phyloP scores from a whole-genome alignment of 2,797 vertebrate genomes.

The Coreius guichenoti region DNA sequence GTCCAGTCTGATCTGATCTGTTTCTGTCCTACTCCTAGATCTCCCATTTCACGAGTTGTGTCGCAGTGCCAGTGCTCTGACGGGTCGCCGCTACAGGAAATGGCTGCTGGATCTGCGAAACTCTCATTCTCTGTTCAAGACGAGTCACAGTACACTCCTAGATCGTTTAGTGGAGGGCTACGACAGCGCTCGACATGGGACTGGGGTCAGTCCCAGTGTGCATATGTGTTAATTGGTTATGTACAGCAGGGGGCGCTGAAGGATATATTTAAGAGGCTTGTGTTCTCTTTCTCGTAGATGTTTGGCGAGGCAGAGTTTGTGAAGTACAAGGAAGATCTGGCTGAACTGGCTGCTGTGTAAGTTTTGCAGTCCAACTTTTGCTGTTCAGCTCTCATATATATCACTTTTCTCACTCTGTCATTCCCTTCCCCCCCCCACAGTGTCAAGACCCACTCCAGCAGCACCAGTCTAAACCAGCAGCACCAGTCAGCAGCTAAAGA shows the following conservation, averaged over 20 bases:
- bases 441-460: constrained; percentile 83
- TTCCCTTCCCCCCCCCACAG: constrained; percentile 67
- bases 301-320: constrained; percentile 89
- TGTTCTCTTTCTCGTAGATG: constrained; percentile 71
- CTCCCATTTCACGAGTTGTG: constrained; percentile 84
- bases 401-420: constrained; percentile 47
- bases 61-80: constrained; percentile 82
- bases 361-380: constrained; percentile 62
- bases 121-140: constrained; percentile 80
- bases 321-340: constrained; percentile 88
- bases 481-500: constrained; percentile 94
- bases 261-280: background rate
- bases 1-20: background rate
- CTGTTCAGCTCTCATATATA: background rate
- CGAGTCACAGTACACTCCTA: constrained; percentile 80
- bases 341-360: constrained; percentile 87
- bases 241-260: constrained; percentile 10
- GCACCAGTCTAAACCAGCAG: constrained; percentile 79
- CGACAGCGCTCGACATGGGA: constrained; percentile 88
- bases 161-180: constrained; percentile 90
- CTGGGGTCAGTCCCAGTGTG: constrained; percentile 79
- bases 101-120: constrained; percentile 89
- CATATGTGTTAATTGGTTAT: background rate
- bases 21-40: constrained; percentile 74
- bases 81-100: constrained; percentile 87